Evolutionary conservation across 2,888 invertebrate species (phyloP).

Genomic region (Litoditis marina): DNA sequence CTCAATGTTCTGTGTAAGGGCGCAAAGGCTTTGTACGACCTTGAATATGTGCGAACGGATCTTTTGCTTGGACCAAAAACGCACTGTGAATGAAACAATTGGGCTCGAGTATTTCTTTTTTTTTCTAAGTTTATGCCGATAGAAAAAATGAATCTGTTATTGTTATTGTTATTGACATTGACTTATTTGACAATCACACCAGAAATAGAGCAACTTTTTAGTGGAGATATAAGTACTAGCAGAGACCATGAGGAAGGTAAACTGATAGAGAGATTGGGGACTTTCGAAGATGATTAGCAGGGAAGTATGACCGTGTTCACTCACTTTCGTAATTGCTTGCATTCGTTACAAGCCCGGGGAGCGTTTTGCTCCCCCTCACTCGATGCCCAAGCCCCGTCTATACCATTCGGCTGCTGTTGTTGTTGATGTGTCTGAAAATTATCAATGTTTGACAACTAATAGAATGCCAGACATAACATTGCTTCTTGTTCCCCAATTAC

Average conservation of each 20-base stretch:
- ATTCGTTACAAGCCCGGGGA: conserved; percentile 13
- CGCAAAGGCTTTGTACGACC: too few relatives aligned
- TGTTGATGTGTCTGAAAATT: conserved; percentile 6
- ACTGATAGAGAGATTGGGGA: neutral
- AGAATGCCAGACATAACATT: too few relatives aligned
- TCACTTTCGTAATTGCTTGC: conserved; percentile 16
- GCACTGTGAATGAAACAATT: too few relatives aligned
- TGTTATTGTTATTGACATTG: neutral
- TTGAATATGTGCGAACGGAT: too few relatives aligned
- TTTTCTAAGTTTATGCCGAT: too few relatives aligned
- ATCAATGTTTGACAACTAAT: too few relatives aligned
- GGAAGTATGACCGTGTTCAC: conserved; percentile 9
- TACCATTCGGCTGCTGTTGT: conserved; percentile 16
- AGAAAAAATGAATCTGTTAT: too few relatives aligned
- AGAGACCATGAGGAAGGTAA: neutral
- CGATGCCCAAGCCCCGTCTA: conserved; percentile 17
- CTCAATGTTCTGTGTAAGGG: too few relatives aligned
- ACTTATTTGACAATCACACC: neutral
- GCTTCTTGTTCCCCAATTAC: too few relatives aligned
- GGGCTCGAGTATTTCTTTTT: too few relatives aligned
- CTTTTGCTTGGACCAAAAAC: too few relatives aligned
- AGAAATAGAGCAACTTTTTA: neutral
- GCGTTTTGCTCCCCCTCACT: conserved; percentile 16
- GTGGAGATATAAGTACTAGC: neutral
- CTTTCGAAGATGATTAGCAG: neutral